Percentiles rank a stretch among this genome's conserved stretches.
Conservation (phyloP, 2,797 vertebrate species). For the Alfaro cultratus region DNA sequence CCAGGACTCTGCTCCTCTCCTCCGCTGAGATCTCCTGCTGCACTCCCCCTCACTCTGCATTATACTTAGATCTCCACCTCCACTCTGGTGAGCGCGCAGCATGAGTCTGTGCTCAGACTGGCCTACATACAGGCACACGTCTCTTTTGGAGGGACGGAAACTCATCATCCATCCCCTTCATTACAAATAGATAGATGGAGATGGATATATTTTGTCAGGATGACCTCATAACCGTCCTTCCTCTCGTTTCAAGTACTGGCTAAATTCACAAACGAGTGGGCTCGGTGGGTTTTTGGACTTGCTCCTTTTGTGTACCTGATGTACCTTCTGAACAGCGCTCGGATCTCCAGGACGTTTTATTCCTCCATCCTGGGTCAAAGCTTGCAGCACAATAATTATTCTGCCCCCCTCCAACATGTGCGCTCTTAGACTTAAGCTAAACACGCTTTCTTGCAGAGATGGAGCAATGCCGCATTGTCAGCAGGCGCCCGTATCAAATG, state of each 20-base stretch:
- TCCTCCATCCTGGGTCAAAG: constrained; percentile 49
- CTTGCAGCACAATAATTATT: constrained; percentile 51
- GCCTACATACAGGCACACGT: constrained; percentile 68
- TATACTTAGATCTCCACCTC: constrained; percentile 81
- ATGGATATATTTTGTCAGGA: constrained; percentile 61
- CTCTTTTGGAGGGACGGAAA: constrained; percentile 37
- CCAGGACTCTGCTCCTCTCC: constrained; percentile 55
- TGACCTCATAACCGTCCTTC: constrained; percentile 69
- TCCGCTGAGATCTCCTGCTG: constrained; percentile 73
- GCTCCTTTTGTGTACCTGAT: constrained; percentile 47
- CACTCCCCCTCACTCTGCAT: constrained; percentile 76
- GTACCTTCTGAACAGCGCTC: constrained; percentile 24
- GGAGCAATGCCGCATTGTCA: constrained; percentile 74
- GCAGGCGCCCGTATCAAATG: constrained; percentile 79
- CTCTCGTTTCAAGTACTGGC: constrained; percentile 50
- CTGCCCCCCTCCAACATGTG: constrained; percentile 38
- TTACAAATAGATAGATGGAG: constrained; percentile 28
- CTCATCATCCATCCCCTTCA: constrained; percentile 18
- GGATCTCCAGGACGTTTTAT: constrained; percentile 16
- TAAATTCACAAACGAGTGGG: constrained; percentile 62
- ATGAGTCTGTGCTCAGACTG: constrained; percentile 73
- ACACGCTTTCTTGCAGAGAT: constrained; percentile 70
- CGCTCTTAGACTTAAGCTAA: constrained; percentile 57
- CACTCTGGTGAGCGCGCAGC: constrained; percentile 73
- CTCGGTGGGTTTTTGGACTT: constrained; percentile 47